Evolutionary conservation across 2,113 vertebrate genomes (phyloP), one percentile per base, ranked within the genome.

Genomic region (Eublepharis macularius): DNA sequence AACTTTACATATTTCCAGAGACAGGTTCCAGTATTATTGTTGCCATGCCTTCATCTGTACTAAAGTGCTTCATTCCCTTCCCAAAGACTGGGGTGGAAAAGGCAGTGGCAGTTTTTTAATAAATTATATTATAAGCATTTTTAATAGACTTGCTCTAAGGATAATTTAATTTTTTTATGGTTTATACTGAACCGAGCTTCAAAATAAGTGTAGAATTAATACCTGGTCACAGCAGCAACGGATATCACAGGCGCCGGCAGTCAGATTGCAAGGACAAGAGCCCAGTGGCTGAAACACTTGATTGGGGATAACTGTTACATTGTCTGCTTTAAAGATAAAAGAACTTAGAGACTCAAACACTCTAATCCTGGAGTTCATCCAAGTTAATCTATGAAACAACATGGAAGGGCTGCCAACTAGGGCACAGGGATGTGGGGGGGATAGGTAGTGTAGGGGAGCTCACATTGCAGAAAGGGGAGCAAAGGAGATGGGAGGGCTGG

Each of bases 151-250:
- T 76, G 32, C 65, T 57, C 60, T n/a, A 75, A 76, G 11, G 12
- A 24, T 9, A 29, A n/a, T 11, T 66, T 36, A 57, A 24, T 57
- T 26, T 10, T 24, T 60, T 60, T 60, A 45, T 17, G 14, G n/a
- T 36, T 17, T 69, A 9, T 4, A 60, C 5, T 36, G 65, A 81
- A 83, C 14, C 45, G 0, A 87, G 63, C 29, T 82, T 73, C 21
- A 24, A 45, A 85, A 87, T 83, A 70, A 32, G 66, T 0, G 60
- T 36, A 49, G 87, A 65, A 1, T 49, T 10, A 88, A 8, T 96
- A 99, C 98, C 97, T 41, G 90, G 86, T 99, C 99, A 97, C 99
- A 99, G 93, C 99, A 99, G 92, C 98, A 99, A 84, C 95, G 96
- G 19, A 98, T 5, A 76, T 99, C 97, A 94, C 99, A 99, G 29